These are phyloP conservation scores for Trachemys scripta DNA, from an alignment of 2,113 vertebrate species.

Conservation along the genomic window DNA sequence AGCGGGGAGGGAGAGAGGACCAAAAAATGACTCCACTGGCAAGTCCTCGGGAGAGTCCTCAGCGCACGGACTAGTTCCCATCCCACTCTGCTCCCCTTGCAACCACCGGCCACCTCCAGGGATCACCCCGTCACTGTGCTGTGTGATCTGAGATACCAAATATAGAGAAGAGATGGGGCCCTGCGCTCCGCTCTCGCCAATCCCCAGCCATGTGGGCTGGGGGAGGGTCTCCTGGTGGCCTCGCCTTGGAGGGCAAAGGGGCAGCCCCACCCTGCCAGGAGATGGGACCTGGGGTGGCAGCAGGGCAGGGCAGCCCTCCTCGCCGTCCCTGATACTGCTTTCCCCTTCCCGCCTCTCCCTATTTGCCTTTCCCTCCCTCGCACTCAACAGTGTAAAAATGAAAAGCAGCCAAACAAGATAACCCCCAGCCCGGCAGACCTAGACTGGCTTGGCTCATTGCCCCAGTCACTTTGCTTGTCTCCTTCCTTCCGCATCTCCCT, in stretches of 20 bases:
- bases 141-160: no score
- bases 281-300: not conserved
- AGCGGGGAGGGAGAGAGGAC: accelerated
- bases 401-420: not conserved
- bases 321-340: not conserved
- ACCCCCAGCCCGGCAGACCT: not conserved
- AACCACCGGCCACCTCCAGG: not conserved
- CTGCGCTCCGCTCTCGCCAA: not conserved
- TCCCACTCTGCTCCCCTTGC: not conserved
- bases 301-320: not conserved
- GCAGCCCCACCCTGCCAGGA: no score
- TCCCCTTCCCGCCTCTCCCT: no score
- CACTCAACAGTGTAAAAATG: not conserved
- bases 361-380: not conserved
- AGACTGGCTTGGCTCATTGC: not conserved
- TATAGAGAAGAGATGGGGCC: no score
- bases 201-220: no score
- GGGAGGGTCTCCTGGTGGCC: not conserved
- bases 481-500: not conserved
- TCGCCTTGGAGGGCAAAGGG: not conserved
- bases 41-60: not conserved
- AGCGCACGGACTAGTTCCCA: not conserved
- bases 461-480: not conserved
- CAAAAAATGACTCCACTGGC: not conserved
- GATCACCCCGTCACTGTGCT: not conserved